These are phyloP conservation scores for Linnaemya vulpina DNA, from an alignment of 2,888 invertebrate species.

Conservation along the genomic window DNA sequence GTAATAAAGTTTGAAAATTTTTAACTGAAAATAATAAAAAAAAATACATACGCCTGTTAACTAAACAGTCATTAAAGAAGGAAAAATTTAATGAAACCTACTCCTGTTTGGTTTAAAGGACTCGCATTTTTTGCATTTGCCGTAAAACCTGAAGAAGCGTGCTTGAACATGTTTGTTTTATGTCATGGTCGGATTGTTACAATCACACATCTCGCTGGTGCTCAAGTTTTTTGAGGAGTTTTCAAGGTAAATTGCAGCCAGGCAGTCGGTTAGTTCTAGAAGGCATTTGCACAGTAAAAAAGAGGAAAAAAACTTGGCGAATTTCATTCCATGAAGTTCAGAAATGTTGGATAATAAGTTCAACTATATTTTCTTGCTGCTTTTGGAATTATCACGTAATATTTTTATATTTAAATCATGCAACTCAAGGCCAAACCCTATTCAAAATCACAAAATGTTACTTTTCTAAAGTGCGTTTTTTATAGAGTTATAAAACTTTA, in stretches of 20 bases:
- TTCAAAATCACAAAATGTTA: too few relatives aligned
- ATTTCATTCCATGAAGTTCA: too few relatives aligned
- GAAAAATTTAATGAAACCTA: conserved; percentile 25
- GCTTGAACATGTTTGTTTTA: background rate
- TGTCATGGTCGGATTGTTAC: conserved; percentile 17
- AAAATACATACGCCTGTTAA: too few relatives aligned
- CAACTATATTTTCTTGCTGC: too few relatives aligned
- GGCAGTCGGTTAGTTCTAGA: background rate
- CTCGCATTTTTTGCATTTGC: background rate
- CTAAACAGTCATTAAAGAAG: conserved; percentile 3
- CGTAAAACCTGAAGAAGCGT: background rate
- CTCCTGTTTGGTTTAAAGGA: conserved; percentile 25
- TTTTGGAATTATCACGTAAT: too few relatives aligned
- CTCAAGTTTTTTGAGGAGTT: background rate
- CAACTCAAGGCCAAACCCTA: too few relatives aligned
- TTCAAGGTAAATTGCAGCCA: background rate
- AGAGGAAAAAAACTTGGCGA: too few relatives aligned
- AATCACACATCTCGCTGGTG: background rate
- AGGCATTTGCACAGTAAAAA: background rate
- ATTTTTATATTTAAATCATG: too few relatives aligned
- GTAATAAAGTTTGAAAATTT: conserved; percentile 29
- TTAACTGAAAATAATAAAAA: conserved; percentile 34
- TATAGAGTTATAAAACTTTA: too few relatives aligned
- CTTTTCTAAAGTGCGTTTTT: too few relatives aligned
- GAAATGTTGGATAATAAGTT: too few relatives aligned